phyloP scores from a whole-genome alignment of 2,888 invertebrate genomes.

The Sinopyrophorus schimmeli region DNA sequence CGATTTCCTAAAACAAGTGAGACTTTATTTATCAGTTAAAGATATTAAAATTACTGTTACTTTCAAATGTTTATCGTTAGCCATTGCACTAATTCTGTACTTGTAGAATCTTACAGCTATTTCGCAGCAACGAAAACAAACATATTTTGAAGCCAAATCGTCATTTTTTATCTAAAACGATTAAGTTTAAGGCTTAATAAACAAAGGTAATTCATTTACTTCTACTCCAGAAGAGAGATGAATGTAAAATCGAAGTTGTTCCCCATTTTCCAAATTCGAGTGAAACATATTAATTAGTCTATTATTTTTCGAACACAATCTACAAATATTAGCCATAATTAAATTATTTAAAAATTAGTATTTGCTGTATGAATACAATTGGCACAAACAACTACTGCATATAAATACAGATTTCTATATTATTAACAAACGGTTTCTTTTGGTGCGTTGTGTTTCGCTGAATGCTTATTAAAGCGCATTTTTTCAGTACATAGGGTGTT shows the following conservation, averaged over 20 bases:
- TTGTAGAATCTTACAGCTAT: conserved; percentile 27
- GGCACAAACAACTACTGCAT: too few relatives aligned
- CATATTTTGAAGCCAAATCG: conserved; percentile 28
- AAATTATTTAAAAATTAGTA: too few relatives aligned
- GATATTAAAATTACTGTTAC: conserved; percentile 18
- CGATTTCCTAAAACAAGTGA: neutral
- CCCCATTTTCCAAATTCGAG: conserved; percentile 22
- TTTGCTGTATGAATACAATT: too few relatives aligned
- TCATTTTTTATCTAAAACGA: conserved; percentile 31
- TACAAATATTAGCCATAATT: conserved; percentile 33
- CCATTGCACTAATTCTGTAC: conserved; percentile 26
- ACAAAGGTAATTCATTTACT: too few relatives aligned
- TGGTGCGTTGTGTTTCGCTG: too few relatives aligned
- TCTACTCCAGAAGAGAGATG: conserved; percentile 30
- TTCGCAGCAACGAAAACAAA: conserved; percentile 30
- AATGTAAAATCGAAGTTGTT: conserved; percentile 26
- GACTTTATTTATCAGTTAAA: neutral
- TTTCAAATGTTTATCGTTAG: conserved; percentile 32
- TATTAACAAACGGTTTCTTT: too few relatives aligned
- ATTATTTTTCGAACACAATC: conserved; percentile 39
- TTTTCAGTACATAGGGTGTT: too few relatives aligned
- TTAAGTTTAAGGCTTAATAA: too few relatives aligned
- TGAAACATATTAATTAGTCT: conserved; percentile 33
- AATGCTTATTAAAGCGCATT: too few relatives aligned
- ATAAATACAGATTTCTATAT: too few relatives aligned